Conservation (phyloP, 1,140 invertebrate species). For the Bombus breviceps region DNA sequence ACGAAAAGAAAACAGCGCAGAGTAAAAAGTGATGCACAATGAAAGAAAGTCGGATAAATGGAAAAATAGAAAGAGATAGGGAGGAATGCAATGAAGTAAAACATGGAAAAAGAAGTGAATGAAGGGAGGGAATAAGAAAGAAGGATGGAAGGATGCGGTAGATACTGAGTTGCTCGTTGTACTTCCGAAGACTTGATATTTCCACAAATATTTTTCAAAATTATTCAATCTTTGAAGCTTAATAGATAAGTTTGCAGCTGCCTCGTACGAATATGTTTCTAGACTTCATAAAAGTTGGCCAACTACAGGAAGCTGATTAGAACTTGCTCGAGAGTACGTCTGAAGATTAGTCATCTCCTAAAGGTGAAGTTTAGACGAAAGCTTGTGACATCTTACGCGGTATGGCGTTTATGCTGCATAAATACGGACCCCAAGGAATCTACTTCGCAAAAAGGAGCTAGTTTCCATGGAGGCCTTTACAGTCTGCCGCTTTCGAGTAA, state of each 20-base stretch:
- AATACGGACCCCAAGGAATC: slow-evolving; percentile 19
- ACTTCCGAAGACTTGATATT: not conserved
- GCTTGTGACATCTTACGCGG: not conserved
- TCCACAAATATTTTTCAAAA: not conserved
- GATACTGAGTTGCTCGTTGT: too few species aligned
- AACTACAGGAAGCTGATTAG: slow-evolving; percentile 12
- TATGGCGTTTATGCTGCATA: not conserved
- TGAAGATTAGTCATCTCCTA: slow-evolving; percentile 4
- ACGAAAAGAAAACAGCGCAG: too few species aligned
- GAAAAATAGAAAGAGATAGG: too few species aligned
- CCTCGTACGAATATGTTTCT: not conserved
- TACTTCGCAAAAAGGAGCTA: slow-evolving; percentile 12
- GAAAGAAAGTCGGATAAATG: too few species aligned
- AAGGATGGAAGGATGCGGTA: too few species aligned
- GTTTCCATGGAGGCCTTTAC: not conserved
- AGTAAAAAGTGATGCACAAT: too few species aligned
- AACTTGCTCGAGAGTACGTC: not conserved
- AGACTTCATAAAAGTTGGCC: not conserved
- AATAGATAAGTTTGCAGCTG: not conserved
- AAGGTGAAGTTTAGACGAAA: slow-evolving; percentile 21
- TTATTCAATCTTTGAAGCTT: not conserved
- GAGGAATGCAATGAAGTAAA: too few species aligned
- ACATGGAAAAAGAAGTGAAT: too few species aligned
- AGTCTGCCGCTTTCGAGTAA: slow-evolving; percentile 1
- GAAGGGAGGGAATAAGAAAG: too few species aligned